Evolutionary conservation across 2,888 invertebrate species (phyloP).

Genomic region (Incurvaria masculella): DNA sequence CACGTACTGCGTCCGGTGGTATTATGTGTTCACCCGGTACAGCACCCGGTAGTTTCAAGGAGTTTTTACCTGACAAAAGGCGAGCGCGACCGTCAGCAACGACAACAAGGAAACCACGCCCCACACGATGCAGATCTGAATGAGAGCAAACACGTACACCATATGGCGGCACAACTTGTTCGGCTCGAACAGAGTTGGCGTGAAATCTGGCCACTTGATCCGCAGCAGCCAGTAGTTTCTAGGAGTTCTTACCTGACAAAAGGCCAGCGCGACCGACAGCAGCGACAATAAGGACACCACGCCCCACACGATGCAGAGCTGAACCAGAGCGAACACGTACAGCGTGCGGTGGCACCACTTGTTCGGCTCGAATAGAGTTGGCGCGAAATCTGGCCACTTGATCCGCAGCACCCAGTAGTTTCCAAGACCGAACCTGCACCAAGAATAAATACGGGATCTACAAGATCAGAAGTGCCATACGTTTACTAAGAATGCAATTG

Average conservation of each 20-base stretch:
- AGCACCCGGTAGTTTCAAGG: too few relatives aligned
- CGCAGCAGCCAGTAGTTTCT: constrained; percentile 77
- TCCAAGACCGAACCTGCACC: constrained; percentile 62
- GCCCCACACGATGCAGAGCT: constrained; percentile 68
- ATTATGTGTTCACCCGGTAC: too few relatives aligned
- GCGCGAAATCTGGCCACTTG: constrained; percentile 73
- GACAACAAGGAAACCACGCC: constrained; percentile 55
- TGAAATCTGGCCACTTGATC: constrained; percentile 75
- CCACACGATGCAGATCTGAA: constrained; percentile 71
- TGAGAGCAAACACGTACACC: constrained; percentile 72
- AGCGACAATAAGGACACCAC: constrained; percentile 56
- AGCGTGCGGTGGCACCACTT: constrained; percentile 76
- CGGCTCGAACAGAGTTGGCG: constrained; percentile 69
- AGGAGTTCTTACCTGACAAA: constrained; percentile 64
- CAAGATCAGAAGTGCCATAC: too few relatives aligned
- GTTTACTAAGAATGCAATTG: too few relatives aligned
- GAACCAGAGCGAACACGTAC: constrained; percentile 73
- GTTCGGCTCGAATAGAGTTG: constrained; percentile 71
- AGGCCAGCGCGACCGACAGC: constrained; percentile 57
- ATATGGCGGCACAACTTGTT: constrained; percentile 77
- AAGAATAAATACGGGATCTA: not conserved
- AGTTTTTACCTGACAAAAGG: constrained; percentile 65
- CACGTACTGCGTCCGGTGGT: constrained; percentile 71
- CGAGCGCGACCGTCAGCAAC: constrained; percentile 57
- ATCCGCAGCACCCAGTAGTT: constrained; percentile 77